phyloP scores from a whole-genome alignment of 2,113 vertebrate genomes.

The Cyanoderma ruficeps region DNA sequence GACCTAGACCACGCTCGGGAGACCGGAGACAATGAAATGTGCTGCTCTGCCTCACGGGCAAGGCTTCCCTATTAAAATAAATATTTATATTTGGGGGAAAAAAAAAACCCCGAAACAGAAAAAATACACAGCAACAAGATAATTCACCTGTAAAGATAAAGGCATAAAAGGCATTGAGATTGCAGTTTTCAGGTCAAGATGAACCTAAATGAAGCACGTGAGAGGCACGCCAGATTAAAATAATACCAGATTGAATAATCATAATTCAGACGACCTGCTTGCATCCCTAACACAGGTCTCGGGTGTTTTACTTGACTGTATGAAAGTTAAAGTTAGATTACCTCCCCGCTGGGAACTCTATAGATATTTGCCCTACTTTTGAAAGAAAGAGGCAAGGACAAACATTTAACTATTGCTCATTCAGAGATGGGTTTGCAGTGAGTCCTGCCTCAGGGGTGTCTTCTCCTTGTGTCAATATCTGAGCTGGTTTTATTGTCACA shows the following conservation, averaged over 20 bases:
- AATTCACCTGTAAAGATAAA: slow-evolving; percentile 24
- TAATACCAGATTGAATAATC: slow-evolving; percentile 65
- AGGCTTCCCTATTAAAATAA: background rate
- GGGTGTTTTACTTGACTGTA: slow-evolving; percentile 57
- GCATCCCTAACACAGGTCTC: slow-evolving; percentile 58
- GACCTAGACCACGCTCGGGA: background rate
- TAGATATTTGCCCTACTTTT: slow-evolving; percentile 59
- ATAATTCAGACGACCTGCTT: slow-evolving; percentile 67
- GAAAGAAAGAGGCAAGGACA: slow-evolving; percentile 60
- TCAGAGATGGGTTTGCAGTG: background rate
- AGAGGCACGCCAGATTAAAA: slow-evolving; percentile 73
- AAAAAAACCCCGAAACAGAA: no score
- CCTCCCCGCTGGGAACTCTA: slow-evolving; percentile 54
- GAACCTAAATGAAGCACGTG: slow-evolving; percentile 65
- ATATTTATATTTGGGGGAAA: rapidly evolving
- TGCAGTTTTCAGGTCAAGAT: slow-evolving; percentile 73
- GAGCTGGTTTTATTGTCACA: background rate
- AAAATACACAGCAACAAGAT: background rate
- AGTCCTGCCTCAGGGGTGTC: background rate
- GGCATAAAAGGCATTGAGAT: slow-evolving; percentile 8
- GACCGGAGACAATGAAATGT: background rate
- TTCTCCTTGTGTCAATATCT: background rate
- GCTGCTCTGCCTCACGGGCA: background rate
- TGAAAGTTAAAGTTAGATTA: slow-evolving; percentile 72
- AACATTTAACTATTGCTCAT: slow-evolving; percentile 52